phyloP scores from a whole-genome alignment of 2,113 vertebrate species.

The Antechinus flavipes region DNA sequence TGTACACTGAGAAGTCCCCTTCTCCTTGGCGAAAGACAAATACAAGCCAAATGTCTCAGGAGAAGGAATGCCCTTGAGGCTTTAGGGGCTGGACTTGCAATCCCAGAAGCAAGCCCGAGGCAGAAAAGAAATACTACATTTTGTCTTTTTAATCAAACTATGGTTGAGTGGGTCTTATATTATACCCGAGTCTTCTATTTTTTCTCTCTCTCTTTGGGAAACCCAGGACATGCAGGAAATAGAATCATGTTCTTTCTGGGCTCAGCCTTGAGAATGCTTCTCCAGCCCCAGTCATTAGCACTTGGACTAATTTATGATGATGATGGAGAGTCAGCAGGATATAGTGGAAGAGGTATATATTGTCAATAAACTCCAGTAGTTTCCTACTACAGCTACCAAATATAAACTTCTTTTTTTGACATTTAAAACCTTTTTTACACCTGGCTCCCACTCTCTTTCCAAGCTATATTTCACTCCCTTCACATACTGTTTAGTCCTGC shows the following conservation, averaged over 20 bases:
- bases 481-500: too few species aligned
- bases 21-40: not conserved
- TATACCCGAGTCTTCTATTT: not conserved
- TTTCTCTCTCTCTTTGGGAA: slow-evolving; percentile 16
- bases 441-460: not conserved
- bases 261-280: not conserved
- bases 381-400: not conserved
- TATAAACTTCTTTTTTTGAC: not conserved
- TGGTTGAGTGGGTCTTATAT: not conserved
- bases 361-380: not conserved
- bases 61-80: not conserved
- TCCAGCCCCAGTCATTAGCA: not conserved
- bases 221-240: slow-evolving; percentile 11
- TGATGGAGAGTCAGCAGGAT: not conserved
- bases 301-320: not conserved
- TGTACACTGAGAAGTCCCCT: not conserved
- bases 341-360: not conserved
- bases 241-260: too few species aligned
- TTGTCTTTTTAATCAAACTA: slow-evolving; percentile 18
- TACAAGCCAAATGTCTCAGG: not conserved
- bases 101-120: not conserved
- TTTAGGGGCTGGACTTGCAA: not conserved
- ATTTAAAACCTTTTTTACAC: not conserved
- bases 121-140: not conserved
- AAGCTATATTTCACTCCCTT: not conserved